Conservation (phyloP, 2,888 invertebrate genomes). For the Agonopterix alstromeriana region DNA sequence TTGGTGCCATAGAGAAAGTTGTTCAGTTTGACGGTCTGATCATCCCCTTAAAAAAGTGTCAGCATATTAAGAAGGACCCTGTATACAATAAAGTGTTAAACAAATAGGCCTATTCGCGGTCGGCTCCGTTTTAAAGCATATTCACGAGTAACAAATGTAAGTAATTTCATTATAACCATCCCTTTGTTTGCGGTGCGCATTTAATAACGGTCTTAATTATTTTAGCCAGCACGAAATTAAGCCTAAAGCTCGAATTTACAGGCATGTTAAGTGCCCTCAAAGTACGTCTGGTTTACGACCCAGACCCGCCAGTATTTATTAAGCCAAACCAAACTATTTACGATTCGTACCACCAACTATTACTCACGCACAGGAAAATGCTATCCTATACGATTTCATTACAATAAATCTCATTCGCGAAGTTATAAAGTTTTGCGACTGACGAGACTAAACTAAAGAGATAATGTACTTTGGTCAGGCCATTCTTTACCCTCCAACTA, state of each 20-base stretch:
- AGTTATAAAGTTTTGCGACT: constrained; percentile 59
- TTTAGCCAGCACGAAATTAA: constrained; percentile 7
- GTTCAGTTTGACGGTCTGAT: too few species aligned
- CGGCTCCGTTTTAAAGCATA: too few species aligned
- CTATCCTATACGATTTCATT: constrained; percentile 61
- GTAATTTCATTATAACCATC: too few species aligned
- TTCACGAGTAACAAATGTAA: too few species aligned
- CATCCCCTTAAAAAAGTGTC: too few species aligned
- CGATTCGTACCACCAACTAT: constrained; percentile 42
- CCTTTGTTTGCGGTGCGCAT: too few species aligned
- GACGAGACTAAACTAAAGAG: constrained; percentile 41
- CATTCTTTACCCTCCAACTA: constrained; percentile 37
- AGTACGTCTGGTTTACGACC: constrained; percentile 30
- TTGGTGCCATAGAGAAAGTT: too few species aligned
- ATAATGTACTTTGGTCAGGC: constrained; percentile 38
- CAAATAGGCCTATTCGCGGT: too few species aligned
- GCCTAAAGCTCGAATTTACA: constrained; percentile 13
- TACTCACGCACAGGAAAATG: constrained; percentile 54
- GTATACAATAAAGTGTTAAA: too few species aligned
- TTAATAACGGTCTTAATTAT: not conserved
- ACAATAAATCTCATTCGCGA: constrained; percentile 53
- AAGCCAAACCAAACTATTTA: constrained; percentile 47
- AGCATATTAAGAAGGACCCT: too few species aligned
- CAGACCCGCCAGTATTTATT: constrained; percentile 37
- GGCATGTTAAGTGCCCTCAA: constrained; percentile 17